These are phyloP conservation scores for Euzetes globulus DNA, from an alignment of 2,888 invertebrate genomes.

Conservation along the genomic window DNA sequence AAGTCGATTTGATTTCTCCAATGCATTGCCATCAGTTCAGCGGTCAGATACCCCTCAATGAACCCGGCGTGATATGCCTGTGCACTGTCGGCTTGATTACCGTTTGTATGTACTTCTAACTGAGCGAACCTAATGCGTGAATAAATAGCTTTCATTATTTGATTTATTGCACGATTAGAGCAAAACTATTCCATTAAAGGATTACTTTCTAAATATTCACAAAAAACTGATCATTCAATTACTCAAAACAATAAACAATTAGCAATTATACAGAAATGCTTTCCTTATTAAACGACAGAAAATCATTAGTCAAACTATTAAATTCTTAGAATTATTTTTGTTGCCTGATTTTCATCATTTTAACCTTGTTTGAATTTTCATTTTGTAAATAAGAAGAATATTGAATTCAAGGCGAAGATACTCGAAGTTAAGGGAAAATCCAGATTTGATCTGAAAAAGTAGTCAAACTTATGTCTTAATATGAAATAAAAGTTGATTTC, in stretches of 20 bases:
- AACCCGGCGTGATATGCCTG: slow-evolving; percentile 81
- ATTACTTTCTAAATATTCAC: neutral
- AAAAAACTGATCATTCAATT: neutral
- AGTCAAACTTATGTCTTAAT: no score
- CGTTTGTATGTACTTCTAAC: slow-evolving; percentile 26
- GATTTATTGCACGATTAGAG: no score
- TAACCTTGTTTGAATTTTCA: no score
- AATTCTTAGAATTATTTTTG: no score
- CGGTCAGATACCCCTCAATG: slow-evolving; percentile 71
- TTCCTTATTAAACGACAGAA: no score
- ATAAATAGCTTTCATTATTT: no score
- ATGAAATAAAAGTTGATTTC: neutral
- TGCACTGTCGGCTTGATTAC: slow-evolving; percentile 61
- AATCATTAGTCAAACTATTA: no score
- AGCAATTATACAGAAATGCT: no score
- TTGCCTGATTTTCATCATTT: no score
- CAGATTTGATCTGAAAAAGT: neutral
- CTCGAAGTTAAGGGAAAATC: neutral
- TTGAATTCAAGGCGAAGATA: neutral
- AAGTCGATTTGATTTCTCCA: slow-evolving; percentile 64
- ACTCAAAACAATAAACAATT: no score
- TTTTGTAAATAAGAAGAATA: neutral
- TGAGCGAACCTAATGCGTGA: slow-evolving; percentile 1
- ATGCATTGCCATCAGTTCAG: slow-evolving; percentile 68
- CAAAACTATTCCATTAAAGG: no score